Evolutionary conservation across 2,797 vertebrate genomes (phyloP).

Genomic region (Pseudochirops corinnae): DNA sequence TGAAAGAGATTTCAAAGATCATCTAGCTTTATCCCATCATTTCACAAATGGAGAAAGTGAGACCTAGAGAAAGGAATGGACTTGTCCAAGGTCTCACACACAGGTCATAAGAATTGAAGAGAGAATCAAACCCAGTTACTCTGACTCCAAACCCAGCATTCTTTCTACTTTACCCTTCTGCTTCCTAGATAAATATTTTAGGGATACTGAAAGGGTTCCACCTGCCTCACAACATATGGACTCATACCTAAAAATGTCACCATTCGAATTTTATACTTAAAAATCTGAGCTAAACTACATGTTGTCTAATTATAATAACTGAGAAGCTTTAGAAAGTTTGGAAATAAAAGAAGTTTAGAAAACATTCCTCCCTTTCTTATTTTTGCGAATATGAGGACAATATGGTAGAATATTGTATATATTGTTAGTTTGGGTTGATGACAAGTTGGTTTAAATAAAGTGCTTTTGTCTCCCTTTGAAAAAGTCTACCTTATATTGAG

Average conservation of each 20-base stretch:
- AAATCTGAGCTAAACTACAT: not conserved
- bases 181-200: no score
- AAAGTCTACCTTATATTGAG: not conserved
- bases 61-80: no score
- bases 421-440: not conserved
- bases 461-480: not conserved
- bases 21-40: no score
- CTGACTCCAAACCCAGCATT: no score
- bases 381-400: not conserved
- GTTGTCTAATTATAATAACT: not conserved
- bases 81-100: not conserved
- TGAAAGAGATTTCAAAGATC: no score
- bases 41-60: no score
- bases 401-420: no score
- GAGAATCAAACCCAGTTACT: not conserved
- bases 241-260: no score
- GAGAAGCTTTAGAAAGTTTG: not conserved
- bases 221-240: no score
- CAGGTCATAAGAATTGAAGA: not conserved
- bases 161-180: no score
- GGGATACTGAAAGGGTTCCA: no score
- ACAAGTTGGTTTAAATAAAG: not conserved
- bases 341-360: not conserved
- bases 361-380: not conserved
- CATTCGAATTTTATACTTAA: no score